phyloP scores from a whole-genome alignment of 2,797 vertebrate genomes.

The Notamacropus eugenii region DNA sequence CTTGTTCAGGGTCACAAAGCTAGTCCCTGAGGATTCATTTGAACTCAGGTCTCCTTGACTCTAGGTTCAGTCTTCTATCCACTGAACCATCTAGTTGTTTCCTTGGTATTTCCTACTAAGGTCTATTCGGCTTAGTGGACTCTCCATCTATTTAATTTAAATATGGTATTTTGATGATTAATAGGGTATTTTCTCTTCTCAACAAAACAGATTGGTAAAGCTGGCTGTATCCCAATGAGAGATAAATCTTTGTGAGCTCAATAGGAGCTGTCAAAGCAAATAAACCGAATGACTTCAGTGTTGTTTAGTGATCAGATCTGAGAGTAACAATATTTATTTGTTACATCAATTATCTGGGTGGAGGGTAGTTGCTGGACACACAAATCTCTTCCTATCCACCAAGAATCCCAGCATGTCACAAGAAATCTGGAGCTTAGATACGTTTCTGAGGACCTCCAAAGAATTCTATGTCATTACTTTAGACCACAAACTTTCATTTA shows the following conservation, averaged over 20 bases:
- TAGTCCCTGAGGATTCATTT: too few species aligned
- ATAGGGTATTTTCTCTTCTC: constrained; percentile 51
- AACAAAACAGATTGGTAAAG: constrained; percentile 49
- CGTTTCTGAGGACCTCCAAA: neutral
- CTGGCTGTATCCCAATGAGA: constrained; percentile 13
- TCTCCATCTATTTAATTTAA: constrained; percentile 39
- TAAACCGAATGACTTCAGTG: neutral
- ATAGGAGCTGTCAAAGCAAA: constrained; percentile 4
- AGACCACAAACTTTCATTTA: neutral
- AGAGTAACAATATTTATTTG: neutral
- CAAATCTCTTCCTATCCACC: neutral
- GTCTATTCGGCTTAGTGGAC: constrained; percentile 46
- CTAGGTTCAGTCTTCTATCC: neutral
- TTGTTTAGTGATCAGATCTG: neutral
- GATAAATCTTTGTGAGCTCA: constrained; percentile 44
- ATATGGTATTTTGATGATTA: constrained; percentile 51
- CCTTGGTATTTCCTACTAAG: constrained; percentile 28
- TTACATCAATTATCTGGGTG: neutral
- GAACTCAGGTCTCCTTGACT: too few species aligned
- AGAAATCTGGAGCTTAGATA: neutral
- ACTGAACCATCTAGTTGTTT: neutral
- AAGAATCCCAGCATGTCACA: neutral
- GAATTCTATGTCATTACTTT: neutral
- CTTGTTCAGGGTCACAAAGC: too few species aligned
- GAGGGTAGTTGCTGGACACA: neutral